Evolutionary conservation across 2,113 vertebrate genomes (phyloP).

Genomic region (Brachyistius frenatus): DNA sequence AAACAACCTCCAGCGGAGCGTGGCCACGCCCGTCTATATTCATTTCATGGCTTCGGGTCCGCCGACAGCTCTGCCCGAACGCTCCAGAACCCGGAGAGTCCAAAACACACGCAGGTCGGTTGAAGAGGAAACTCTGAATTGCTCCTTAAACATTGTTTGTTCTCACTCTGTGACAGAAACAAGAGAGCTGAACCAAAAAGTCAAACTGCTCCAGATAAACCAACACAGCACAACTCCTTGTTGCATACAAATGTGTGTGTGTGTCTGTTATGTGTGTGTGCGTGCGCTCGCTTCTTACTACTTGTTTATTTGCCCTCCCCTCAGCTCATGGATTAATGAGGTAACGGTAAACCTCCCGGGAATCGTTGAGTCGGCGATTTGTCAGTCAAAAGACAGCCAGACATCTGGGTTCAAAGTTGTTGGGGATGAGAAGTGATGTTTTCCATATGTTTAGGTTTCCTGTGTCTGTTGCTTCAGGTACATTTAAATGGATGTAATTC

Average conservation of each 20-base stretch:
- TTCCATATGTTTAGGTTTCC: too few relatives aligned
- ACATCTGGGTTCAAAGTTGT: not conserved
- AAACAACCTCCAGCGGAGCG: too few relatives aligned
- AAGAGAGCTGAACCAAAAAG: constrained; percentile 21
- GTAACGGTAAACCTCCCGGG: not conserved
- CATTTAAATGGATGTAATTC: too few relatives aligned
- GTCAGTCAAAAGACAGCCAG: too few relatives aligned
- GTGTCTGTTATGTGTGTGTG: too few relatives aligned
- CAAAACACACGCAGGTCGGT: too few relatives aligned
- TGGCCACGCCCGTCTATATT: too few relatives aligned
- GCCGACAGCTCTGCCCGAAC: too few relatives aligned
- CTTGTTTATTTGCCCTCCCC: not conserved
- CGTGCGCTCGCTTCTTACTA: not conserved
- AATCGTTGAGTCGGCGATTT: not conserved
- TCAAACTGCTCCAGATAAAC: constrained; percentile 21
- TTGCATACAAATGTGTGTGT: constrained; percentile 35
- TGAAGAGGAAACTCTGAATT: not conserved
- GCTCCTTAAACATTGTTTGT: constrained; percentile 15
- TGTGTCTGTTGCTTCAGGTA: too few relatives aligned
- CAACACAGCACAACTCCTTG: not conserved
- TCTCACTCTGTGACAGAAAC: constrained; percentile 10
- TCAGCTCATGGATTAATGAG: constrained; percentile 17
- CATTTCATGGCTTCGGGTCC: too few relatives aligned
- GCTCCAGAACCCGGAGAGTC: too few relatives aligned
- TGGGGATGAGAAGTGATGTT: not conserved